Conservation (phyloP, 2,888 invertebrate genomes). For the Acheta domesticus region DNA sequence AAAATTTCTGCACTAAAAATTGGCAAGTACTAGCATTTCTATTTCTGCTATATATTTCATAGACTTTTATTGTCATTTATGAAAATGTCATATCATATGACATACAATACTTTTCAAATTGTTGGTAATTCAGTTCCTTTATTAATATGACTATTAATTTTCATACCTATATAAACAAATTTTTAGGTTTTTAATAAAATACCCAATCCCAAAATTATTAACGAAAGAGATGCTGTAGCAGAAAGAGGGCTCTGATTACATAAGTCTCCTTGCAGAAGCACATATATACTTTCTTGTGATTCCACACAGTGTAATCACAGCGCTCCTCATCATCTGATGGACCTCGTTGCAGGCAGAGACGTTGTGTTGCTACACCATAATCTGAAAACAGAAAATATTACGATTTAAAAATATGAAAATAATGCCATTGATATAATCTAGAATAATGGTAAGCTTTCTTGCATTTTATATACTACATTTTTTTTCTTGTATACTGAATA, state of each 20-base stretch:
- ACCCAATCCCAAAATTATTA: not conserved
- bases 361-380: constrained; percentile 80
- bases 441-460: too few species aligned
- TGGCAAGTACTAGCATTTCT: too few species aligned
- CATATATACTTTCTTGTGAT: constrained; percentile 79
- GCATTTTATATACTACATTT: too few species aligned
- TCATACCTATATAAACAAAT: too few species aligned
- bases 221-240: not conserved
- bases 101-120: too few species aligned
- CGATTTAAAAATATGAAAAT: constrained; percentile 24
- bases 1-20: too few species aligned
- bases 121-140: too few species aligned
- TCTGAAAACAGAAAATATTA: constrained; percentile 53
- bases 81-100: too few species aligned
- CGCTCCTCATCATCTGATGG: constrained; percentile 86
- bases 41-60: too few species aligned
- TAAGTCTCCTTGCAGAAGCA: constrained; percentile 87
- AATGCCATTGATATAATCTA: not conserved
- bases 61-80: too few species aligned
- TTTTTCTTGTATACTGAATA: not conserved
- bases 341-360: constrained; percentile 81
- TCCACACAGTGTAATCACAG: constrained; percentile 81
- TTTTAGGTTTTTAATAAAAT: not conserved
- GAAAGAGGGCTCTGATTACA: constrained; percentile 60
- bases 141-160: too few species aligned